Base-by-base conservation (phyloP, 2,888 invertebrate genomes). In the Steinernema carpocapsae region DNA sequence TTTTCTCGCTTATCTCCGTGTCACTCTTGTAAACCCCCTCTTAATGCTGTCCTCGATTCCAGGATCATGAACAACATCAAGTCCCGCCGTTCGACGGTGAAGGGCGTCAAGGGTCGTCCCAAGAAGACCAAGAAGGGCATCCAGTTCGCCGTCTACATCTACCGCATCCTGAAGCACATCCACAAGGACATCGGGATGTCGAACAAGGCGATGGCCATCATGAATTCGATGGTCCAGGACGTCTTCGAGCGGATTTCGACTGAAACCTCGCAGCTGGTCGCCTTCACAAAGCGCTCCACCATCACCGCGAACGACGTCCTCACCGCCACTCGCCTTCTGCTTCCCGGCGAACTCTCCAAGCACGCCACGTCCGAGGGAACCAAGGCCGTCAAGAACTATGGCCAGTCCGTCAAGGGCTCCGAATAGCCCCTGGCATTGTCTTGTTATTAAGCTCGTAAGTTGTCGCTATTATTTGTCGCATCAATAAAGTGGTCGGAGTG, bases 181-280 rank as follows among this genome's bases (percentile, higher is more conserved):
- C 91, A 91, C 79, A 90, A 91, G 0, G 91, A 92, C 86, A 89
- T 92, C 59, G 92, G 92, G 0, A 91, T 93, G 72, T 92, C 92
- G 0, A 90, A 90, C 32, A 92, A 92, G 82, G 91, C 92, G 0
- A 92, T 92, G 91, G 88, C 90, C 79, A 92, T 93, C 79, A 92
- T 93, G 92, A 92, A 92, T 88, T 91, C 91, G 82, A 93, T 93
- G 77, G 92, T 93, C 0, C 92, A 91, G 80, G 93, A 93, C 81
- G 91, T 92, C 84, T 90, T 93, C 83, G 92, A 93, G 86, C 91
- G 91, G 52, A 91, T 93, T 59, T 92, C 92, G 0, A 88, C 90
- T 0, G 87, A 87, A 74, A 82, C 86, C 17, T 83, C 85, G 43
- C 90, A 91, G 72, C 85, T 93, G 75, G 91, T 91, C 0, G 90